Evolutionary conservation across 2,113 vertebrate species (phyloP), one percentile per base, ranked within the genome.

Genomic region (Garra rufa): DNA sequence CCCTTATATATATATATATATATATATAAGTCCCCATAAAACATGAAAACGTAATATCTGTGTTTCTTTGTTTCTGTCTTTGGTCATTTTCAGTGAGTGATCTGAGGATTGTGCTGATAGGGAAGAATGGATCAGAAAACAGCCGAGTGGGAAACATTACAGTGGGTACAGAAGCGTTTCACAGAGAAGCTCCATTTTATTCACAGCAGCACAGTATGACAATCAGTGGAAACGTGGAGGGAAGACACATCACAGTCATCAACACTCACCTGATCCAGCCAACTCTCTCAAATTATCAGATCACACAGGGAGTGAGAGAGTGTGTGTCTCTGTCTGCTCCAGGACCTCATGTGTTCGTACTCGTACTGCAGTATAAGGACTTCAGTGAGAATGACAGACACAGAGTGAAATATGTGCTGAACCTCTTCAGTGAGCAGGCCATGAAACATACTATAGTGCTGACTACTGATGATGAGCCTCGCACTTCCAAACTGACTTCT

Each of bases 111-210:
- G 57, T 61, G 4, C 57, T 61, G n/a, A 1, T 61, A 4, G 57
- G 57, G 13, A 61, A 26, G 57, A 61, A 61, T 61, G 57, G 0
- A 0, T 61, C 57, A 26, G 57, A 26, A 61, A 61, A 61, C 24
- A 26, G 10, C 4, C 10, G 0, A 28, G 59, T 63, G 24, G 59
- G 59, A 63, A 63, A 63, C 24, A 63, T 1, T 5, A 26, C 28
- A 63, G 24, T 63, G 59, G 24, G 5, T 1, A 2, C 24, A 28
- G 0, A 0, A 63, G 24, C 1, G 2, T 63, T 63, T 28, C 11
- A 2, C 0, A 63, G 11, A 14, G 2, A 26, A 28, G 0, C 11
- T 61, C 0, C 11, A 15, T 61, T 11, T 6, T 14, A 6, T 28
- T 3, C 0, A 28, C 11, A 28, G 24, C 24, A 14, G 59, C 11